Conservation (phyloP, 2,888 invertebrate species). For the Pegoplata infirma region DNA sequence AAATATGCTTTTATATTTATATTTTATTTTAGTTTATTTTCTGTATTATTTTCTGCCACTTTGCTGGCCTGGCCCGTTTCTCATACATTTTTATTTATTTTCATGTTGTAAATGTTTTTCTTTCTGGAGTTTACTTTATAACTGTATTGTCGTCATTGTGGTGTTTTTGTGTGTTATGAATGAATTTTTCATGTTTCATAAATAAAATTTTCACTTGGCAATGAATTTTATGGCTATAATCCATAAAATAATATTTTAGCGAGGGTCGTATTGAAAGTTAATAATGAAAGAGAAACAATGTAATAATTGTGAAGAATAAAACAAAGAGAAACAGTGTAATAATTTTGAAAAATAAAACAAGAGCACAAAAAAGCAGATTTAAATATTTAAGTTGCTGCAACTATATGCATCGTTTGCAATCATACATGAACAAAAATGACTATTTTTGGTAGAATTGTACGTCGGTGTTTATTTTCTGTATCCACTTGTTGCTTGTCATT, state of each 20-base stretch:
- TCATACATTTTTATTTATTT: neutral
- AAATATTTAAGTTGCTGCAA: no score
- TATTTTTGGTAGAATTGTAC: no score
- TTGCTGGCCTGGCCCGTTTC: neutral
- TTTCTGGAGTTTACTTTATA: neutral
- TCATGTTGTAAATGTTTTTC: neutral
- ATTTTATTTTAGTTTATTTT: neutral
- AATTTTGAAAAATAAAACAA: no score
- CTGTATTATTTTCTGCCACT: neutral
- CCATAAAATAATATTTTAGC: neutral
- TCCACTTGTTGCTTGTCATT: no score
- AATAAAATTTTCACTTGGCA: constrained; percentile 58
- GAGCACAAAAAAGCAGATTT: no score
- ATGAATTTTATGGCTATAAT: constrained; percentile 57
- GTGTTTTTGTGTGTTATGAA: constrained; percentile 50
- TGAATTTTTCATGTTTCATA: constrained; percentile 58
- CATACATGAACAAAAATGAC: no score
- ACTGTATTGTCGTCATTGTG: neutral
- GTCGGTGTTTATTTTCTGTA: no score
- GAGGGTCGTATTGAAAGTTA: no score
- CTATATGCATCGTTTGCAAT: no score
- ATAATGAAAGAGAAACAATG: no score
- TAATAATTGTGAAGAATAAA: no score
- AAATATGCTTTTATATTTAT: neutral
- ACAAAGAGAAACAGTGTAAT: no score